Percentiles rank a stretch among this genome's conserved stretches.
Evolutionary conservation across 1,140 invertebrate species (phyloP).

Genomic region (Magallana gigas): DNA sequence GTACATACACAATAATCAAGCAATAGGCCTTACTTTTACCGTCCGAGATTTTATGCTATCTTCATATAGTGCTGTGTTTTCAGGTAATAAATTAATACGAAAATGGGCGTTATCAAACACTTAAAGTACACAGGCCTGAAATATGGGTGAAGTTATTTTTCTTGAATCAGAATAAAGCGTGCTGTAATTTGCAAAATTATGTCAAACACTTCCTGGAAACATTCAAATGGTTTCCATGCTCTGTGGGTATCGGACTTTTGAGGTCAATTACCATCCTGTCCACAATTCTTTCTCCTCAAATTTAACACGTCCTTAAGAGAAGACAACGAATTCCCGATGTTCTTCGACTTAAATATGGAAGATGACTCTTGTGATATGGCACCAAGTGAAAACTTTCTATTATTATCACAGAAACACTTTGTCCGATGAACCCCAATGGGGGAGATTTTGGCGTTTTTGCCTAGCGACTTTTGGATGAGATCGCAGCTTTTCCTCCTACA

Average conservation of each 20-base stretch:
- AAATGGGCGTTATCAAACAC: neutral
- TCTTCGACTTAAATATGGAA: constrained; percentile 8
- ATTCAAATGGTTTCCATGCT: neutral
- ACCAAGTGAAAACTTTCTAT: constrained; percentile 19
- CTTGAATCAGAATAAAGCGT: neutral
- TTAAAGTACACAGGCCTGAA: neutral
- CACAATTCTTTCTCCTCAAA: constrained; percentile 4
- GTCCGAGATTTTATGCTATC: constrained; percentile 24
- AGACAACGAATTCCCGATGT: neutral
- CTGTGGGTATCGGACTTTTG: neutral
- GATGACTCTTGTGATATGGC: constrained; percentile 3
- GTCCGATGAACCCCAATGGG: constrained; percentile 4
- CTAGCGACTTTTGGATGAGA: neutral
- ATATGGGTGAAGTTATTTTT: neutral
- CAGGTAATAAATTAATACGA: constrained; percentile 21
- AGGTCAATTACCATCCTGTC: neutral
- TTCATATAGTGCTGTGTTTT: neutral
- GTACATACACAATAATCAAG: constrained; percentile 18
- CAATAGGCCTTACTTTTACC: neutral
- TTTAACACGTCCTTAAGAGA: neutral
- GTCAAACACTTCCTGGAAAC: neutral
- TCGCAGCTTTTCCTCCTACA: constrained; percentile 9
- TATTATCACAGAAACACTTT: constrained; percentile 9
- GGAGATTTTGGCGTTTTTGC: constrained; percentile 23
- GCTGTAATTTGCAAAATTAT: neutral